These are phyloP conservation scores for Lota lota DNA, from an alignment of 2,113 vertebrate genomes.

Conservation along the genomic window DNA sequence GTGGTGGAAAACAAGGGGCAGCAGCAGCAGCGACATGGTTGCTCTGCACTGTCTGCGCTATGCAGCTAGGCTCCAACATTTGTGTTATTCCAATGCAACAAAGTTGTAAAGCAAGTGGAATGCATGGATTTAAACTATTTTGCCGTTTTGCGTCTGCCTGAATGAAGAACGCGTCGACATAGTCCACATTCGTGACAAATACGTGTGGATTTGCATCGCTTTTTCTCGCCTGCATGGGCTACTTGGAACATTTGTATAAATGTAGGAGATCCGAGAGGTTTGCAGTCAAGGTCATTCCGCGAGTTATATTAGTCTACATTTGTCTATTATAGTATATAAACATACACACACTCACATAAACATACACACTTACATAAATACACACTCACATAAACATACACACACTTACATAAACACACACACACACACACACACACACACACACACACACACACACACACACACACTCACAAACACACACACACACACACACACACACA, in stretches of 20 bases:
- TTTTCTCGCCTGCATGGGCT: slow-evolving; percentile 55
- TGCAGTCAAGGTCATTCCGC: slow-evolving; percentile 77
- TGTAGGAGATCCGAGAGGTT: slow-evolving; percentile 62
- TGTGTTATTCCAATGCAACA: slow-evolving; percentile 64
- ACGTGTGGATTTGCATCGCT: slow-evolving; percentile 59
- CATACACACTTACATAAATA: not conserved
- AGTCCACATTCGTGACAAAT: slow-evolving; percentile 54
- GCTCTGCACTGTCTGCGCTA: slow-evolving; percentile 61
- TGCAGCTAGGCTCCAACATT: slow-evolving; percentile 47
- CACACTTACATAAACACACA: not conserved
- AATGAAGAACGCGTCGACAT: slow-evolving; percentile 61
- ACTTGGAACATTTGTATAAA: slow-evolving; percentile 66
- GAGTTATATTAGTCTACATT: slow-evolving; percentile 56
- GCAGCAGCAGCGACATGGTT: slow-evolving; percentile 61
- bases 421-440: slow-evolving; percentile 32
- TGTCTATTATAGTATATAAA: slow-evolving; percentile 41
- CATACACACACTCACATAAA: slow-evolving; percentile 27
- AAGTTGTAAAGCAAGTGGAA: slow-evolving; percentile 75
- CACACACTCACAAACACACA: no score
- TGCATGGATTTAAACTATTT: slow-evolving; percentile 52
- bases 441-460: not conserved
- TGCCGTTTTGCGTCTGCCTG: slow-evolving; percentile 70
- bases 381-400: no score
- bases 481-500: slow-evolving; percentile 15
- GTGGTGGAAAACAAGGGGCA: slow-evolving; percentile 68